Percentiles rank a stretch among this genome's conserved stretches.
Conservation (phyloP, 2,797 vertebrate genomes). For the Cichlasoma orientale region DNA sequence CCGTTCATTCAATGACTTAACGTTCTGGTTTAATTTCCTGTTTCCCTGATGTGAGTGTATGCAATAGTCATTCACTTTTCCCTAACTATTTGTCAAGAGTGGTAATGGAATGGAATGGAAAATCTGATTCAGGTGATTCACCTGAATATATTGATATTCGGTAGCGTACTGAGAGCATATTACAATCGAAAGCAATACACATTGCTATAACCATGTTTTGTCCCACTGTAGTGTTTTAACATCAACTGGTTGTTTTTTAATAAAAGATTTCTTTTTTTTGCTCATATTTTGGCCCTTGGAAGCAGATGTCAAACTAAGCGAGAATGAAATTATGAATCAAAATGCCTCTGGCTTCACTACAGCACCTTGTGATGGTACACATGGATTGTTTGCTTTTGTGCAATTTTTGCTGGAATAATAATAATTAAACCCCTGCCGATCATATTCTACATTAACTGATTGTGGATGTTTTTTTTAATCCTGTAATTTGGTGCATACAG, state of each 20-base stretch:
- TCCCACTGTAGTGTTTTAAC: not conserved
- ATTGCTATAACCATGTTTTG: not conserved
- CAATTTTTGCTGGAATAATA: not conserved
- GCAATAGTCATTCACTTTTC: not conserved
- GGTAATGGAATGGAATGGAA: too few species aligned
- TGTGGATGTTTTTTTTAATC: not conserved
- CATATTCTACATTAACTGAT: not conserved
- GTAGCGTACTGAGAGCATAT: not conserved
- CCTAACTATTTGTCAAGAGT: too few species aligned
- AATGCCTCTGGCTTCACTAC: not conserved
- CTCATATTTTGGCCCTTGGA: not conserved
- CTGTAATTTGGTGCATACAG: not conserved
- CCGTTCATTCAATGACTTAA: not conserved
- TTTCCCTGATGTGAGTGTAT: not conserved
- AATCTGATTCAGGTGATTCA: too few species aligned
- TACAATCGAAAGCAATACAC: not conserved
- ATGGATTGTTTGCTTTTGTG: not conserved
- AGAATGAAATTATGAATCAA: not conserved
- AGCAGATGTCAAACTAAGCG: not conserved
- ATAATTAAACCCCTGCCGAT: not conserved
- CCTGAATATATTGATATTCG: not conserved
- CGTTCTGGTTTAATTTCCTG: not conserved
- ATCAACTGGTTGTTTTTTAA: not conserved
- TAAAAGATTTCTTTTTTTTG: not conserved
- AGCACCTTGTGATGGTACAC: not conserved